phyloP scores from a whole-genome alignment of 2,113 vertebrate species.

The Megaptera novaeangliae region DNA sequence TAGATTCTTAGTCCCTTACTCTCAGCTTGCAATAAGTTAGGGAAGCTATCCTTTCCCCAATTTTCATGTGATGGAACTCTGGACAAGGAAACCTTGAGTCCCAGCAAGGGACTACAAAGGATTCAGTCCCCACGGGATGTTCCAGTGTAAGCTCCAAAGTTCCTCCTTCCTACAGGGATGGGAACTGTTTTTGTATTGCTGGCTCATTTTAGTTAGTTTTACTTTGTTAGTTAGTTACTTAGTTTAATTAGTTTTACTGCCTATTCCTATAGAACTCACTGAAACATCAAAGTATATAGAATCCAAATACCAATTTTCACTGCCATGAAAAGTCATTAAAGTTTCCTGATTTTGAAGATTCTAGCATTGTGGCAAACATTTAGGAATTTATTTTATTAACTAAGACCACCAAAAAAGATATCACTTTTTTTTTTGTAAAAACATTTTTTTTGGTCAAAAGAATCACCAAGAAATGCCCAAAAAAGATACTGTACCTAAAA shows the following conservation, averaged over 20 bases:
- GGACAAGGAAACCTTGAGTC: background rate
- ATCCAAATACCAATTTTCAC: background rate
- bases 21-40: background rate
- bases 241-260: background rate
- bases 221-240: background rate
- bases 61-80: background rate
- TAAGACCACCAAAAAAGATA: background rate
- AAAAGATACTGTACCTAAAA: background rate
- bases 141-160: background rate
- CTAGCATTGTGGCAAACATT: background rate
- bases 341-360: background rate
- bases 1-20: background rate
- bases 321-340: background rate
- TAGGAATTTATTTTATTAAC: background rate
- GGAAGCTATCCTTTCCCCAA: background rate
- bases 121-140: background rate
- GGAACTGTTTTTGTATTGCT: background rate
- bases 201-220: background rate
- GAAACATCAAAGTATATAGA: background rate
- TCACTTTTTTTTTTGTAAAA: background rate
- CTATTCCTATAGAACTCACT: background rate
- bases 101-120: background rate
- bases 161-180: background rate
- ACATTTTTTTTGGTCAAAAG: background rate
- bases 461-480: background rate